Evolutionary conservation across 2,797 vertebrate species (phyloP).

Genomic region (Brotula barbata): DNA sequence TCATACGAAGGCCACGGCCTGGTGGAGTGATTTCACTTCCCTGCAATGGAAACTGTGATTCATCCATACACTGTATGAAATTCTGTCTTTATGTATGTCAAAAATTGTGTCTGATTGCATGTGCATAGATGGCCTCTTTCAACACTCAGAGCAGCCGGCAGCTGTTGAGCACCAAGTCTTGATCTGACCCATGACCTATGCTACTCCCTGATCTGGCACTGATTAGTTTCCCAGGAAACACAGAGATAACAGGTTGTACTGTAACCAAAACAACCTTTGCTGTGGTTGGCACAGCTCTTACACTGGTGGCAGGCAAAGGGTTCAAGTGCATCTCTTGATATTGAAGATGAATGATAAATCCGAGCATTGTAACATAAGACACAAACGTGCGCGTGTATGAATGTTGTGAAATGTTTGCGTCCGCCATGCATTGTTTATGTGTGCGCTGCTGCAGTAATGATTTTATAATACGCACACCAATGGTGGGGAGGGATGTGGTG

Average conservation of each 20-base stretch:
- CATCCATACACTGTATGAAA: conserved; percentile 14
- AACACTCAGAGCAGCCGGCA: conserved; percentile 47
- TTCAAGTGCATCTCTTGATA: conserved; percentile 12
- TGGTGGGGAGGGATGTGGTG: conserved; percentile 40
- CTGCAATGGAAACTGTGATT: conserved; percentile 16
- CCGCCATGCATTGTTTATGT: conserved; percentile 47
- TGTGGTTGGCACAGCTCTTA: conserved; percentile 28
- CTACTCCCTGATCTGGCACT: conserved; percentile 51
- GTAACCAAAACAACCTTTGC: conserved; percentile 60
- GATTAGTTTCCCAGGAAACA: conserved; percentile 65
- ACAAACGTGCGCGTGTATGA: conserved; percentile 26
- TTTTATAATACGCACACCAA: conserved; percentile 63
- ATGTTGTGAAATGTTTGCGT: conserved; percentile 42
- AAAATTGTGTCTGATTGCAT: conserved; percentile 23
- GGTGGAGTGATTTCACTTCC: conserved; percentile 6
- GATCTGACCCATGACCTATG: conserved; percentile 52
- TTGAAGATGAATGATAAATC: too few species aligned
- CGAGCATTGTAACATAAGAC: conserved; percentile 6
- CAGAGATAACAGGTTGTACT: conserved; percentile 16
- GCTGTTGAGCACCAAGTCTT: conserved; percentile 62
- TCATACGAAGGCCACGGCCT: background rate
- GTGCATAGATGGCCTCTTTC: conserved; percentile 24
- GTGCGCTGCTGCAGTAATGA: conserved; percentile 58
- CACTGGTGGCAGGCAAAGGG: conserved; percentile 22
- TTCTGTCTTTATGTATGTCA: conserved; percentile 11